Evolutionary conservation across 2,888 invertebrate species (phyloP), one percentile per base, ranked within the genome.

Genomic region (Sipunculus nudus): DNA sequence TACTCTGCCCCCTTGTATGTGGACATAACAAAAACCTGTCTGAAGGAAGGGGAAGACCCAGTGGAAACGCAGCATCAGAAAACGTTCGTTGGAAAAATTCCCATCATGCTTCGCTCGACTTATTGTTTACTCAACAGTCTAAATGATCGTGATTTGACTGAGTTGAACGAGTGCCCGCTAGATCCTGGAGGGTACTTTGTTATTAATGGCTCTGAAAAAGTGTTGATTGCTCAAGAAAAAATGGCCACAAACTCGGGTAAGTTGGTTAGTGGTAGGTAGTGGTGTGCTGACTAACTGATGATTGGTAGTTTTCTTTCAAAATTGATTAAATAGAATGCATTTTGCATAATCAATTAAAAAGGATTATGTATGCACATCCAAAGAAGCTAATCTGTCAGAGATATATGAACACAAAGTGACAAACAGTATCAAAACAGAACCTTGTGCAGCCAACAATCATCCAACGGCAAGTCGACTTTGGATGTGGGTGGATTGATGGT

Each of bases 101-200:
- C 99, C 3, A 99, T 99, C 74, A 99, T 99, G 99, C 87, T 99
- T 75, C 88, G 99, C 73, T 99, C 99, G 0, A 95, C 96, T 0
- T 99, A 98, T 83, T 99, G 99, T 79, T 86, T 99, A 63, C 86
- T 99, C 0, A 94, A 91, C 80, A 95, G 95, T 69, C 87, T 98
- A 61, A 93, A 93, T 29, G 99, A 99, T 90, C 93, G 98, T 88
- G 99, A 99, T 89, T 89, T 99, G 79, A 96, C 97, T 48, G 98
- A 99, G 86, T 89, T 99, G 75, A 99, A 99, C 83, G 99, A 99
- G 85, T 99, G 99, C 75, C 99, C 99, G 0, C 87, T 99, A 47
- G 99, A 99, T 87, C 99, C 99, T 43, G 99, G 98, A 71, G 99
- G 99, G 62, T 99, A 99, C 84, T 99, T 99, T 78, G 96, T 99